Evolutionary conservation across 2,113 vertebrate genomes (phyloP), one percentile per base, ranked within the genome.

Genomic region (Eretmochelys imbricata): DNA sequence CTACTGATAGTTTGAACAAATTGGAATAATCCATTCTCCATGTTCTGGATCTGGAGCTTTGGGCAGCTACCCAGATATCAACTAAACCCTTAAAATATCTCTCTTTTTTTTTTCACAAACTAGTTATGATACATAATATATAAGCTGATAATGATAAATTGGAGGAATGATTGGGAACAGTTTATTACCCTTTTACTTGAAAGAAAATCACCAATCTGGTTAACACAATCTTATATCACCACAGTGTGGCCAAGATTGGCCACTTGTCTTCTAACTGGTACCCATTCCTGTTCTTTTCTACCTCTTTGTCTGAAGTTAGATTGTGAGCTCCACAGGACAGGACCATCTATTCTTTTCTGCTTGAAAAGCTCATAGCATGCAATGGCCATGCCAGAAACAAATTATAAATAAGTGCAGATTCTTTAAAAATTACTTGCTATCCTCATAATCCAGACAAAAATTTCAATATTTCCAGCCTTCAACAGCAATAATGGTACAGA

Each of bases 81-180:
- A 96, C 94, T 96, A 97, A 97, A 92, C 82, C 49, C 78, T 93
- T 88, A 89, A 95, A 95, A 94, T 84, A 89, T 87, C 54, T 65
- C 90, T 80, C 55, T 25, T 49, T 49, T 49, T 49, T 49, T 10
- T 49, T 49, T 48, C 27, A 97, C 0, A 1, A 92, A 96, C 91
- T 80, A 89, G 78, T 92, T 14, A 93, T 53, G 93, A 93, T 94
- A 93, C 78, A 87, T 90, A 95, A 93, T 51, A 82, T 94, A 91
- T 50, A 80, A 75, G 83, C 53, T 95, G 90, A 93, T 88, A 95
- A 91, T 88, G 89, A 96, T 93, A 87, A 96, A 95, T 29, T 90
- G 83, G 85, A 93, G 46, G 6, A 93, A 92, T 89, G 95, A 95
- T 92, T 95, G 62, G 57, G 80, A 92, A 91, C 82, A 94, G 91